Base-by-base conservation (phyloP, 2,113 vertebrate species). In the Podarcis raffonei region DNA sequence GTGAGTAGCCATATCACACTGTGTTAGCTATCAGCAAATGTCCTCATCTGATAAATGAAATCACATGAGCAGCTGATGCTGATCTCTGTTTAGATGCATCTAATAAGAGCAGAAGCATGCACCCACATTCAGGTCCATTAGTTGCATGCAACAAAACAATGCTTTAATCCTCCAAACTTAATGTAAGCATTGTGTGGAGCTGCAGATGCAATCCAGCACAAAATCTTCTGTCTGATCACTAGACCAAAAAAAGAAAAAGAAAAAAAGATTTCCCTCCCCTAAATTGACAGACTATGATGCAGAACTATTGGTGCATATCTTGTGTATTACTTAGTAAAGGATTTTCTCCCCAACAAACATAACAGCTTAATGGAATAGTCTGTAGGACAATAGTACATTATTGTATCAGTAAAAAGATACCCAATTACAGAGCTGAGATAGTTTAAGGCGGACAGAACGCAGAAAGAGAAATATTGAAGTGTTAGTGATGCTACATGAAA, bases 221-320 rank as follows among this genome's bases (percentile, higher is more conserved):
- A 90, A 93, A 93, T 93, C 81, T 89, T 91, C 86, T 87, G 87
- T 77, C 75, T 68, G 83, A 77, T 84, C 74, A 69, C 86, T 53
- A 25, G 57, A 0, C 23, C 53, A 6, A 42, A 42, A 6, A 42
- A 42, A 42, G 42, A 90, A 78, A 90, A 37, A 66, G 88, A 88
- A 87, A 30, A 48, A 48, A 48, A 2, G 37, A n/a, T 78, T 81
- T 39, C 53, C 32, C 22, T 75, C 74, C 25, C 25, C 6, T 0
- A 0, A 79, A 16, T 11, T 57, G 66, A 23, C 4, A 0, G 4
- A 78, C 20, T 71, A 5, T 0, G 0, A 42, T 80, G 62, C 1
- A 0, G 2, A 12, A 0, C 39, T 13, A 11, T 42, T 1, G 71
- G 20, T 78, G 27, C 27, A 90, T 85, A 72, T 11, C 59, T 39